Percentiles rank a stretch among this genome's conserved stretches.
Evolutionary conservation across 2,888 invertebrate genomes (phyloP).

Genomic region (Stenotaenia linearis): DNA sequence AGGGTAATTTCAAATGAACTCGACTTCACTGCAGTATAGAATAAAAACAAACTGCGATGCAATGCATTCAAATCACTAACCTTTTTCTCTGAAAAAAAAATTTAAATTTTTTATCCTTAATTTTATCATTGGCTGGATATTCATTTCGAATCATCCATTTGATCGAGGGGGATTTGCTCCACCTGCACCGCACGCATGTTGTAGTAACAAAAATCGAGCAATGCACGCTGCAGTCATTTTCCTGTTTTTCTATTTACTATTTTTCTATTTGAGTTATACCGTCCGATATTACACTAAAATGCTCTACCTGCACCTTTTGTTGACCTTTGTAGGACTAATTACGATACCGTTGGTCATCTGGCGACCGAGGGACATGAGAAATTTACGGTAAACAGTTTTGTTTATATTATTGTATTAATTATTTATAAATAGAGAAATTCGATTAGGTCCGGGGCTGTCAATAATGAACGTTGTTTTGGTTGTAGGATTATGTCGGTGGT

Average conservation of each 20-base stretch:
- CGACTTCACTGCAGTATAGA: not conserved
- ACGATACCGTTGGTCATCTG: not conserved
- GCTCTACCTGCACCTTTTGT: not conserved
- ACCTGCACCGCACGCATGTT: not conserved
- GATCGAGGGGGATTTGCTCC: not conserved
- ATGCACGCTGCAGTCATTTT: not conserved
- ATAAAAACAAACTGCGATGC: not conserved
- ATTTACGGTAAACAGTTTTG: not conserved
- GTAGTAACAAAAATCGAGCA: not conserved
- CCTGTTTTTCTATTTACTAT: not conserved
- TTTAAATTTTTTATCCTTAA: not conserved
- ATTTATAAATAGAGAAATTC: not conserved
- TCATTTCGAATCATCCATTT: not conserved
- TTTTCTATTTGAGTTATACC: not conserved
- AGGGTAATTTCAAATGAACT: not conserved
- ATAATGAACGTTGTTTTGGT: not conserved
- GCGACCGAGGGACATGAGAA: not conserved
- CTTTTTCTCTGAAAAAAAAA: not conserved
- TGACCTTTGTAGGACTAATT: not conserved
- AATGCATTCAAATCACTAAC: not conserved
- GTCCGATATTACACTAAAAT: not conserved
- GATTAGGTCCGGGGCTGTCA: not conserved
- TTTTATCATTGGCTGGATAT: not conserved
- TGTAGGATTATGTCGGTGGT: not conserved
- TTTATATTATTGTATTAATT: too few relatives aligned